Evolutionary conservation across 2,888 invertebrate species (phyloP), one percentile per base, ranked within the genome.

Genomic region (Andricus quercusramuli): DNA sequence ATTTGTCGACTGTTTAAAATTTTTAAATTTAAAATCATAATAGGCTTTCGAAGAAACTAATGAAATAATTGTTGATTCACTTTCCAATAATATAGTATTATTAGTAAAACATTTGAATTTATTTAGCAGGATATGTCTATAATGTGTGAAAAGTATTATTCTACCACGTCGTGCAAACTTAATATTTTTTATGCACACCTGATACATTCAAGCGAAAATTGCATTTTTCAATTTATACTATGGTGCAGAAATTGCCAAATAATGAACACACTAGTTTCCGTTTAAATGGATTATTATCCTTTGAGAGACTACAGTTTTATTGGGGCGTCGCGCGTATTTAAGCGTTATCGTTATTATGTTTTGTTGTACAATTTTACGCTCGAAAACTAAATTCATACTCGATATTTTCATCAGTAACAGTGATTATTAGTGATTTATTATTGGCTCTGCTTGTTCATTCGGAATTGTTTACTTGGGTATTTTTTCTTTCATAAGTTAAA

Each of bases 201-300:
- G 44, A 22, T 15, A 25, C 41, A 47, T 22, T 68, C 44, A 44
- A 68, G 15, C 22, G 68, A 68, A 13, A 44, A 68, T 68, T 68
- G 47, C 22, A 68, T 44, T 68, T 68, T 68, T 68, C 22, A 68
- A 68, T 68, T 68, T 47, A 22, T 44, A 67, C 67, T 6, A 44
- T 41, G 22, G 41, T 67, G 22, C 0, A 67, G 41, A 67, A 66
- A 66, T 66, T 66, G 37, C n/a, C 37, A 66, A 66, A 66, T 66
- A 66, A 66, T 32, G 32, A 32, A 41, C 67, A 4, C 41, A 41
- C 67, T 67, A 67, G 22, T 37, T 67, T 67, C 67, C 67, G n/a
- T 67, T 67, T 67, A 67, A 67, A 67, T 68, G 68, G 47, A 68
- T 47, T 68, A 47, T 47, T 47, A 47, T 47, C 68, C 44, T 68